A percentile compares a stretch with the other conserved stretches of the same genome.
phyloP scores from a whole-genome alignment of 1,140 invertebrate genomes.

The Papilio helenus region DNA sequence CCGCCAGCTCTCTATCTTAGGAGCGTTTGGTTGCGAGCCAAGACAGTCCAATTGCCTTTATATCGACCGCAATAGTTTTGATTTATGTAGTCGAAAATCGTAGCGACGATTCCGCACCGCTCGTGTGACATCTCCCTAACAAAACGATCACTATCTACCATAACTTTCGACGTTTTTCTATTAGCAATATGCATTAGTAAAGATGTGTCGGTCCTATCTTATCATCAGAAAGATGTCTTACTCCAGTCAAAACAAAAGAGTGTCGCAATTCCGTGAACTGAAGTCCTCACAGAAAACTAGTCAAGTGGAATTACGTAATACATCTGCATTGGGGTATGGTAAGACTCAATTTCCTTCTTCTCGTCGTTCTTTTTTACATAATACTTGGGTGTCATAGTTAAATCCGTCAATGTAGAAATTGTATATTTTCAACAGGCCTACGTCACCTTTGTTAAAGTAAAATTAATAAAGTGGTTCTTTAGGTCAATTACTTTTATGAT shows the following conservation, averaged over 20 bases:
- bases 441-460: background rate
- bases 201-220: background rate
- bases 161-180: background rate
- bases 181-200: background rate
- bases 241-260: background rate
- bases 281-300: background rate
- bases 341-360: background rate
- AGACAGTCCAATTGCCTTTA: no score
- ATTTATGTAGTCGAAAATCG: background rate
- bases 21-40: no score
- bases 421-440: background rate
- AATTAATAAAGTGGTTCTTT: background rate
- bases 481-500: constrained; percentile 14
- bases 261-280: no score
- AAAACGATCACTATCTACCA: background rate
- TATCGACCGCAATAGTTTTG: background rate
- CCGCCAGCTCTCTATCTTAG: no score
- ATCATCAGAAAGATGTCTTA: background rate
- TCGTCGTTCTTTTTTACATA: background rate
- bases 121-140: background rate
- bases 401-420: background rate
- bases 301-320: background rate
- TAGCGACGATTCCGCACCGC: background rate
- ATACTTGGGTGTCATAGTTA: background rate
- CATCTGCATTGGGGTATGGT: background rate